These are phyloP conservation scores for Acanthosepion pharaonis DNA, from an alignment of 2,888 invertebrate species.

Conservation along the genomic window DNA sequence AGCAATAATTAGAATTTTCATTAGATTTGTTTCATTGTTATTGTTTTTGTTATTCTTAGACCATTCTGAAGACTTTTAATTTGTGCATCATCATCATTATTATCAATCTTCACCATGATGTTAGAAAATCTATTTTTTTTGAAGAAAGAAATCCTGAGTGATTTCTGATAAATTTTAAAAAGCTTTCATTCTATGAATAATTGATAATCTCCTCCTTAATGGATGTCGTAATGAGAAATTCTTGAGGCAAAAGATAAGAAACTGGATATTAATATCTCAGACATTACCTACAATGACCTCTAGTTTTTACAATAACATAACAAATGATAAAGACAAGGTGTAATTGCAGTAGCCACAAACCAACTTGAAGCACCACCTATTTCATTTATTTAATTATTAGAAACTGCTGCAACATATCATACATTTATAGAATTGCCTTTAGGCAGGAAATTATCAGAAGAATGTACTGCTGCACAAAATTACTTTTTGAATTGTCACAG, in stretches of 20 bases:
- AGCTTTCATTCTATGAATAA: background rate
- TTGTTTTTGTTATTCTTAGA: too few species aligned
- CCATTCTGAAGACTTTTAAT: too few species aligned
- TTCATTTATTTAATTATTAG: background rate
- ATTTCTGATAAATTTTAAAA: background rate
- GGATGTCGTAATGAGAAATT: slow-evolving; percentile 33
- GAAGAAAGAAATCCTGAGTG: background rate
- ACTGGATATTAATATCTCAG: background rate
- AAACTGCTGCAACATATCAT: background rate
- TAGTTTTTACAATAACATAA: background rate
- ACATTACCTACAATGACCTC: background rate
- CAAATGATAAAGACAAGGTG: background rate
- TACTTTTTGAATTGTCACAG: background rate
- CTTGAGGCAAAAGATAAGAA: background rate
- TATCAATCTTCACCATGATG: background rate
- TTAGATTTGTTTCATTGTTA: too few species aligned
- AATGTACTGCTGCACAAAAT: background rate
- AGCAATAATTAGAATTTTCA: too few species aligned
- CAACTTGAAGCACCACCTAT: background rate
- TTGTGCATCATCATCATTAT: too few species aligned
- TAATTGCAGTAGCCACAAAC: background rate
- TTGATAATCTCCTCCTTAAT: background rate
- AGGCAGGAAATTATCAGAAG: slow-evolving; percentile 16
- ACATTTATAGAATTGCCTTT: background rate
- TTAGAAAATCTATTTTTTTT: background rate